A percentile compares a stretch with the other conserved stretches of the same genome.
Evolutionary conservation across 2,888 invertebrate species (phyloP).

Genomic region (Hirtodrosophila confusa): DNA sequence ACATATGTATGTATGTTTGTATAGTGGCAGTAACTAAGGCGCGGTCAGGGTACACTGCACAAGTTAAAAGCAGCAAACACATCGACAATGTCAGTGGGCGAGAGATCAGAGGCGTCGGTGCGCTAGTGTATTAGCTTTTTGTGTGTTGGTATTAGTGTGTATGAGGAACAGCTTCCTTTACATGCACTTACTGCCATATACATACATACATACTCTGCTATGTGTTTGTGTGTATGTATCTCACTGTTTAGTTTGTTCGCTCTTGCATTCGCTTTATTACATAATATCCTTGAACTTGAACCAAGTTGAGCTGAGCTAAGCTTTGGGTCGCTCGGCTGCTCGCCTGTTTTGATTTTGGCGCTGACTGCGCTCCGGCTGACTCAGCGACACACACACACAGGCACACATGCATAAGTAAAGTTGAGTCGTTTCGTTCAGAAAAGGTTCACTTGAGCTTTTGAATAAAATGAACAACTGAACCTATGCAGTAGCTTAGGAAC

Average conservation of each 20-base stretch:
- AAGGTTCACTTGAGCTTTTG: too few species aligned
- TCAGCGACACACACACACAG: constrained; percentile 34
- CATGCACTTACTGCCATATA: constrained; percentile 14
- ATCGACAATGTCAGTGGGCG: constrained; percentile 18
- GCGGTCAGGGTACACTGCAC: constrained; percentile 75
- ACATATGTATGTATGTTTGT: constrained; percentile 7
- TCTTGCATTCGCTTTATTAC: constrained; percentile 67
- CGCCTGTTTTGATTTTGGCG: constrained; percentile 51
- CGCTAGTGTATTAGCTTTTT: background rate
- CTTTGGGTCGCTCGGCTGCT: constrained; percentile 70
- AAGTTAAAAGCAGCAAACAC: constrained; percentile 50
- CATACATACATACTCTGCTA: constrained; percentile 18
- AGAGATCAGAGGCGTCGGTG: constrained; percentile 46
- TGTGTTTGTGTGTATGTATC: constrained; percentile 1
- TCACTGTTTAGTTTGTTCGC: constrained; percentile 24
- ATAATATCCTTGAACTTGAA: constrained; percentile 84
- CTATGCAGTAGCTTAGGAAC: too few species aligned
- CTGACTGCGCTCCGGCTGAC: constrained; percentile 38
- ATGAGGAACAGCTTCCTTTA: constrained; percentile 49
- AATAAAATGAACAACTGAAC: too few species aligned
- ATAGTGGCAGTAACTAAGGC: constrained; percentile 62
- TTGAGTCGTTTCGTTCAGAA: too few species aligned
- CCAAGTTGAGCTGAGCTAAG: constrained; percentile 44
- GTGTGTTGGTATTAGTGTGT: constrained; percentile 25
- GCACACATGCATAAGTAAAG: background rate